Conservation (phyloP, 2,113 vertebrate species). For the Nettapus auritus region DNA sequence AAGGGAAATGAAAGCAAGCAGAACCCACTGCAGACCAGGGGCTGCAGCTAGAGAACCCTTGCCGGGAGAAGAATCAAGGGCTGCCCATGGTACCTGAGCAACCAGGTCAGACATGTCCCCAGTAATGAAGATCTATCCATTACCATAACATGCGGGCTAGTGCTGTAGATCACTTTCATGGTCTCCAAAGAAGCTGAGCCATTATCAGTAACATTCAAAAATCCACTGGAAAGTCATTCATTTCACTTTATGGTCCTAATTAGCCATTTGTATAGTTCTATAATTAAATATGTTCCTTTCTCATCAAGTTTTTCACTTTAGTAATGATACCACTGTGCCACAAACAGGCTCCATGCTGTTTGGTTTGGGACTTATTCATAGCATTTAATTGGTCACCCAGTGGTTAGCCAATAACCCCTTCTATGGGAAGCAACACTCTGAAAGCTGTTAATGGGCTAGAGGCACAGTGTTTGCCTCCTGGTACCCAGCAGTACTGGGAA, state of each 20-base stretch:
- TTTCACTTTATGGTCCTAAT: constrained; percentile 89
- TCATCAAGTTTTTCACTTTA: constrained; percentile 90
- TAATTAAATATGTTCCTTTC: constrained; percentile 91
- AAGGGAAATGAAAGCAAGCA: constrained; percentile 73
- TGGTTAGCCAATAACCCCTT: constrained; percentile 91
- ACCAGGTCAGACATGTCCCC: constrained; percentile 81
- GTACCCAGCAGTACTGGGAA: constrained; percentile 89
- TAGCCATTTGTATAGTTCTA: constrained; percentile 90
- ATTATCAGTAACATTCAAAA: constrained; percentile 86
- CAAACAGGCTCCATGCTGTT: constrained; percentile 89
- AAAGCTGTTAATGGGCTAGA: constrained; percentile 88
- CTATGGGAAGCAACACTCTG: constrained; percentile 86
- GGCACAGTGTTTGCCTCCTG: constrained; percentile 87
- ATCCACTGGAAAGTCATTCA: constrained; percentile 87
- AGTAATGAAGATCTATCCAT: constrained; percentile 83
- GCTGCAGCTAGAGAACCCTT: constrained; percentile 75
- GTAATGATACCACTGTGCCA: constrained; percentile 90
- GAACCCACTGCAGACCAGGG: constrained; percentile 77
- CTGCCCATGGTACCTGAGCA: constrained; percentile 85
- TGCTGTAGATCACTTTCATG: constrained; percentile 82
- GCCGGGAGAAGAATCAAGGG: constrained; percentile 76
- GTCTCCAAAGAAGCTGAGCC: constrained; percentile 83
- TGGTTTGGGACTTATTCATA: constrained; percentile 90
- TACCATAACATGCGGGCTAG: constrained; percentile 69
- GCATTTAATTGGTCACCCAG: constrained; percentile 92